Base-by-base conservation (phyloP, 2,113 vertebrate species). In the Epinephelus moara region DNA sequence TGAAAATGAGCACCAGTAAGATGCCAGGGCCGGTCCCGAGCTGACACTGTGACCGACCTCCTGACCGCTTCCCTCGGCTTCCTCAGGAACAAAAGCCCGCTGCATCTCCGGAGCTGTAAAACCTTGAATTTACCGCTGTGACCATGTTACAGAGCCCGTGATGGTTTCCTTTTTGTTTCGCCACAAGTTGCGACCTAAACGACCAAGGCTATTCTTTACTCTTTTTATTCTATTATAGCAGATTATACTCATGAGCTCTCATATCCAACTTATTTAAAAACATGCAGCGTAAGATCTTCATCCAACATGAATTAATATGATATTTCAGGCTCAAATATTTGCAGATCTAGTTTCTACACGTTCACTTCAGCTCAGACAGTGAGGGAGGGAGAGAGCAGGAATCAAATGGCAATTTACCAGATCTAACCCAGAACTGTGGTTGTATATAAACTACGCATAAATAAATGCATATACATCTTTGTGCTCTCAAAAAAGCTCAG, bases 1-100 rank as follows among this genome's bases (percentile, higher is more conserved):
- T 25, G 21, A 42, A 25, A 49, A 25, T 42, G 23, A 30, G 10
- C 17, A 61, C 6, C 45, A 49, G 52, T 14, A 2, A 53, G 61
- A 45, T 6, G 4, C 27, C 8, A 6, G 23, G 0, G 18, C 52
- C 19, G 40, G 57, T 18, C 15, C 40, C 23, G n/a, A 33, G 25
- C 66, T 64, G 50, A 73, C 59, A 17, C 40, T 18, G 21, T 66
- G 50, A n/a, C 67, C 17, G 59, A 71, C 73, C 76, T 53, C 23
- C 67, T 15, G 60, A 50, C 67, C 73, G 27, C 74, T 21, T n/a
- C 17, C 13, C 12, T 59, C 57, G 57, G 59, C 14, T 63, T 49
- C n/a, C 1, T 13, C 30, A 1, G 4, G 4, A 21, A 68, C 13
- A 42, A 42, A 59, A 50, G 60, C 42, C 68, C 30, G 60, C 74